Conservation (phyloP, 2,797 vertebrate genomes). For the Gallinago stenura region DNA sequence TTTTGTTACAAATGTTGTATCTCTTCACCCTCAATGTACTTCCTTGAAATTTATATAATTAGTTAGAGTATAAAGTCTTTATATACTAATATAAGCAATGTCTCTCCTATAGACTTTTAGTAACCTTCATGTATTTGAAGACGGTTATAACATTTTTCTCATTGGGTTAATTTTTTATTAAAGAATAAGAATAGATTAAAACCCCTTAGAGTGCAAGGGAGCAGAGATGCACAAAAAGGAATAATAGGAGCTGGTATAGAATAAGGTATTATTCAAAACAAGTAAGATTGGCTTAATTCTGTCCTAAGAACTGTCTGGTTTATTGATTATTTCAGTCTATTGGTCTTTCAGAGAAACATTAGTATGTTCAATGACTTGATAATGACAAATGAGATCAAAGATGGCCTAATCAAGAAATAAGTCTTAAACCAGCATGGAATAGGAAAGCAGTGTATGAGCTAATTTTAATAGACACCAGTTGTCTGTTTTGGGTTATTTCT, state of each 20-base stretch:
- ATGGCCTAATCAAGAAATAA: conserved; percentile 37
- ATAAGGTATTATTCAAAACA: neutral
- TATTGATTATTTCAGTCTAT: conserved; percentile 35
- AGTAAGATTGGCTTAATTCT: neutral
- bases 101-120: neutral
- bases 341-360: conserved; percentile 45
- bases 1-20: neutral
- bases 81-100: neutral
- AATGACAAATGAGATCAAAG: conserved; percentile 60
- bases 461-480: conserved; percentile 54
- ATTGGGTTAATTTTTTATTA: neutral
- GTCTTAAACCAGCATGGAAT: conserved; percentile 14
- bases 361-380: conserved; percentile 39
- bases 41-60: neutral
- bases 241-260: neutral
- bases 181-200: neutral
- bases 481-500: conserved; percentile 46
- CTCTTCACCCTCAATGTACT: neutral
- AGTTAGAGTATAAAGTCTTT: neutral
- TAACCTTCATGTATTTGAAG: neutral
- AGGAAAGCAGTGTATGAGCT: conserved; percentile 16
- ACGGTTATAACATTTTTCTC: neutral
- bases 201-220: neutral
- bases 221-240: neutral
- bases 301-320: neutral